Conservation (phyloP, 2,888 invertebrate genomes). For the Trypoxylon attenuatum region DNA sequence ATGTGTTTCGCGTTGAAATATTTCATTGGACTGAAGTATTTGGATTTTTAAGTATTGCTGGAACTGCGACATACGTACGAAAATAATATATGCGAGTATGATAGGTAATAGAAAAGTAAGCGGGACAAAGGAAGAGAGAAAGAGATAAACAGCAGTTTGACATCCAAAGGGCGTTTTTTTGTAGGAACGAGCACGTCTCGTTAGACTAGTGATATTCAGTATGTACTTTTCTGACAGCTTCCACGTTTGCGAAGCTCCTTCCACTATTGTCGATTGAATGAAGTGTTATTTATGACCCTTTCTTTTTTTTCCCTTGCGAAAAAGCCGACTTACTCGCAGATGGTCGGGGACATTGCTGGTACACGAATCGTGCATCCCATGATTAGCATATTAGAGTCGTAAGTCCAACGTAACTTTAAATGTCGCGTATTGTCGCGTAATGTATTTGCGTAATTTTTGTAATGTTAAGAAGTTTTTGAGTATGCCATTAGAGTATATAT, state of each 20-base stretch:
- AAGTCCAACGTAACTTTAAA: not conserved
- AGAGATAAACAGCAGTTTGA: no score
- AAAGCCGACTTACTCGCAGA: not conserved
- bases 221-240: not conserved
- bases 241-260: not conserved
- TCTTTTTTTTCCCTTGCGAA: no score
- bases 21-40: no score
- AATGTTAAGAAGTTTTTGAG: slow-evolving; percentile 14
- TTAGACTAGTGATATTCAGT: no score
- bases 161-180: no score
- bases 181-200: no score
- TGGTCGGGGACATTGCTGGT: not conserved
- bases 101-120: not conserved
- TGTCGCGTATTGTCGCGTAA: not conserved
- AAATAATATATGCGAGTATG: no score
- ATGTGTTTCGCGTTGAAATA: no score
- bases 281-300: not conserved
- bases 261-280: not conserved
- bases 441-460: slow-evolving; percentile 8
- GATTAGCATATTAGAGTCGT: not conserved
- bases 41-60: no score
- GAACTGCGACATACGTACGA: no score
- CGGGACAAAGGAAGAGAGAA: no score
- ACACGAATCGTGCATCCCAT: not conserved
- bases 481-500: not conserved